Evolutionary conservation across 2,113 vertebrate genomes (phyloP).

Genomic region (Nycticebus coucang): DNA sequence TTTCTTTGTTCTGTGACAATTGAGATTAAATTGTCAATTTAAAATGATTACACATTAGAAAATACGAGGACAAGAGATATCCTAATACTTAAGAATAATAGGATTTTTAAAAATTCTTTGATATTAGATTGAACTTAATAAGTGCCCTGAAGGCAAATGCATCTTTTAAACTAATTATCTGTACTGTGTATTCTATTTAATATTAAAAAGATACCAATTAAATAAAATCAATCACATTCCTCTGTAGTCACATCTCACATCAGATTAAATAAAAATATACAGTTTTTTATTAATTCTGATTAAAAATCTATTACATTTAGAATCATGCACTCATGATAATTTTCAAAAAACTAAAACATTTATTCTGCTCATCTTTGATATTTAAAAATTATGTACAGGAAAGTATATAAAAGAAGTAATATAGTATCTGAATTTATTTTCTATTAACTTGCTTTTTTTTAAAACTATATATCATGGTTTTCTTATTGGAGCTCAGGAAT

Average conservation of each 20-base stretch:
- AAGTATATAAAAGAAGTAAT: not conserved
- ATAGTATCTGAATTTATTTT: not conserved
- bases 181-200: conserved; percentile 84
- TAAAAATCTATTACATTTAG: conserved; percentile 71
- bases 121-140: conserved; percentile 86
- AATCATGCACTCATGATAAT: conserved; percentile 48
- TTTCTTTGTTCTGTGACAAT: conserved; percentile 69
- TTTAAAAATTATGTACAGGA: conserved; percentile 10
- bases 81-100: conserved; percentile 76
- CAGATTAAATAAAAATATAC: conserved; percentile 75
- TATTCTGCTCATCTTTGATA: conserved; percentile 23
- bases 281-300: conserved; percentile 67
- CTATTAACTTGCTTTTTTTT: not conserved
- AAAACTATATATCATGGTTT: not conserved
- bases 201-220: conserved; percentile 86
- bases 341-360: conserved; percentile 59
- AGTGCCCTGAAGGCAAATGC: conserved; percentile 84
- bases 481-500: not conserved
- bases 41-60: conserved; percentile 75
- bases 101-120: conserved; percentile 83
- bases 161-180: conserved; percentile 88
- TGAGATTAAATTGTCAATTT: conserved; percentile 78
- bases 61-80: conserved; percentile 68
- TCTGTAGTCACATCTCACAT: conserved; percentile 58
- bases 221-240: conserved; percentile 78